These are phyloP conservation scores for Lagodon rhomboides DNA, from an alignment of 2,797 vertebrate genomes.

Conservation along the genomic window DNA sequence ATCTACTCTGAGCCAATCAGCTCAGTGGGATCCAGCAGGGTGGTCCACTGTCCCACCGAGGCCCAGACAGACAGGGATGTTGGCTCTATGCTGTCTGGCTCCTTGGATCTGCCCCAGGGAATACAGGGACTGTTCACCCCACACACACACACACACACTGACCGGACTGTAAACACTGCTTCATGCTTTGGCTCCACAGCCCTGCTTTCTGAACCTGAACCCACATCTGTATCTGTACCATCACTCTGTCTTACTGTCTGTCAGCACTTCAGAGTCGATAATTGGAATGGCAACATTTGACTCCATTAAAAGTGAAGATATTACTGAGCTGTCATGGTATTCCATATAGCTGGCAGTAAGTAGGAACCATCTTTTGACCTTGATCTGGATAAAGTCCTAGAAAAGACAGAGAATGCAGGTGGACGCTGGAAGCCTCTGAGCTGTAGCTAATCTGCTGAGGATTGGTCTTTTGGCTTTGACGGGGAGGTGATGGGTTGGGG, in stretches of 20 bases:
- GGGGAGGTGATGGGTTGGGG: slow-evolving; percentile 1
- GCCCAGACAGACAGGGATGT: slow-evolving; percentile 57
- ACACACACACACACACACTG: background rate
- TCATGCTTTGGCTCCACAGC: background rate
- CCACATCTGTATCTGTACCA: background rate
- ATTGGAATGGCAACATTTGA: too few relatives aligned
- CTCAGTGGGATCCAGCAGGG: slow-evolving; percentile 60
- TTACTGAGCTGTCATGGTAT: too few relatives aligned
- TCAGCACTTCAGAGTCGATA: too few relatives aligned
- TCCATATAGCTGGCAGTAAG: background rate
- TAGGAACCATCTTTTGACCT: background rate
- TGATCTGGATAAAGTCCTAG: slow-evolving; percentile 17
- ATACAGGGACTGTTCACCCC: slow-evolving; percentile 17
- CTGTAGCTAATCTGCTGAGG: slow-evolving; percentile 9
- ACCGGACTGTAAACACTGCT: background rate
- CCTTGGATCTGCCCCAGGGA: slow-evolving; percentile 49
- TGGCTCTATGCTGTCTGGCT: slow-evolving; percentile 61
- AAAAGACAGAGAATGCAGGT: background rate
- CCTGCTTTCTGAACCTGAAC: background rate
- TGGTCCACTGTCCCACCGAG: slow-evolving; percentile 57
- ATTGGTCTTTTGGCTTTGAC: background rate
- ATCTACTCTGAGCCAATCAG: slow-evolving; percentile 35
- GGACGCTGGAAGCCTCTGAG: background rate
- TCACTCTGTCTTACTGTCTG: too few relatives aligned
- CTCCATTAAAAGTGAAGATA: too few relatives aligned